A percentile compares a stretch with the other conserved stretches of the same genome.
Evolutionary conservation across 2,888 invertebrate species (phyloP).

Genomic region (Omphaloscelis lunosa): DNA sequence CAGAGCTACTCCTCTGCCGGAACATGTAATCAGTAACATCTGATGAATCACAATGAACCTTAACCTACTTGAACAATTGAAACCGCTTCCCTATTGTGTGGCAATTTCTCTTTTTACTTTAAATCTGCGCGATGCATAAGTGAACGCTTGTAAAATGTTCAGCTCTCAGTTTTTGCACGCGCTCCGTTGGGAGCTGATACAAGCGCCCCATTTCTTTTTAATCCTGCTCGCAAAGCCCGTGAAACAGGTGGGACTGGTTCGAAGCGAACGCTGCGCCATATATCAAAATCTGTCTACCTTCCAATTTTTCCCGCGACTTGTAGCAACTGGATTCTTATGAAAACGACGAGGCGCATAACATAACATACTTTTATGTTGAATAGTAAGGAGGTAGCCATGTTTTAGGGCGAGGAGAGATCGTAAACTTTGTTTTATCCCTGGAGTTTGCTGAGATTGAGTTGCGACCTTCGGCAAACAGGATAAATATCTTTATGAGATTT

Average conservation of each 20-base stretch:
- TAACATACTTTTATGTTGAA: conserved; percentile 78
- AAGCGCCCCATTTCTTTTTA: conserved; percentile 57
- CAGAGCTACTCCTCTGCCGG: background rate
- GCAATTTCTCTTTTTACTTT: conserved; percentile 25
- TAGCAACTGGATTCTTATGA: conserved; percentile 65
- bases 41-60: conserved; percentile 12
- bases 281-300: conserved; percentile 51
- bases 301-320: conserved; percentile 50
- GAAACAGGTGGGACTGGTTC: conserved; percentile 46
- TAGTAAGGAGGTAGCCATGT: conserved; percentile 73
- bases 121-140: conserved; percentile 15
- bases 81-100: conserved; percentile 17
- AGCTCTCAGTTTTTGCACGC: conserved; percentile 23
- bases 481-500: conserved; percentile 60
- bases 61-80: background rate
- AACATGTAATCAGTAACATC: conserved; percentile 5
- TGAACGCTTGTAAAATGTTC: conserved; percentile 29
- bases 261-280: conserved; percentile 34
- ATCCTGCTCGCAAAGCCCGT: conserved; percentile 54
- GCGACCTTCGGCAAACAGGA: conserved; percentile 63
- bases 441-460: conserved; percentile 67
- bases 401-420: conserved; percentile 69
- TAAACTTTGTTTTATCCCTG: conserved; percentile 74
- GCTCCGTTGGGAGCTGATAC: conserved; percentile 37
- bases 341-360: conserved; percentile 62